Evolutionary conservation across 2,888 invertebrate genomes (phyloP), one percentile per base, ranked within the genome.

Genomic region (Cantharis rufa): DNA sequence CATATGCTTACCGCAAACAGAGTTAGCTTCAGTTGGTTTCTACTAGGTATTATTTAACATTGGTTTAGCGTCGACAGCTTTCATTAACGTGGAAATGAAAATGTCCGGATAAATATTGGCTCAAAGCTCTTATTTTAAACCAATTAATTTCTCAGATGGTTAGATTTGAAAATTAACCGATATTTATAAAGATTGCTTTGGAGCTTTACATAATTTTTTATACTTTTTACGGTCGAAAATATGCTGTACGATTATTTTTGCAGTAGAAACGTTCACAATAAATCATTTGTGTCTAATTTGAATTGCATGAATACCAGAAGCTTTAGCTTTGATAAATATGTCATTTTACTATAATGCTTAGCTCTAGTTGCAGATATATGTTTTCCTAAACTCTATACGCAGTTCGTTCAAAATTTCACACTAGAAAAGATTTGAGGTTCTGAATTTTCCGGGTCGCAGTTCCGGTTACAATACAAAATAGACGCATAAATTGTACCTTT

Each of bases 251-350:
- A 73, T 76, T 76, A 63, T 62, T 76, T 72, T 76, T 76, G 66
- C 72, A 16, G 48, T 70, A 73, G 70, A 68, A 76, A 73, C 72
- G 72, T 27, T 71, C 63, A 68, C 66, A 16, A 73, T 76, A 76
- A 76, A 76, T 76, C 72, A 70, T 71, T 69, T 73, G 63, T 68
- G 70, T 76, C 72, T 76, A 73, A 76, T 76, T 72, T 72, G 76
- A 32, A 32, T 63, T 70, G 76, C 63, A 72, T 76, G 76, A 76
- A 72, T 66, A 61, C 69, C 32, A 64, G 48, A 48, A 64, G 27
- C 21, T 28, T 69, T 76, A 64, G 27, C 15, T 28, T 69, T 76
- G 66, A 66, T 73, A 76, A 76, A 76, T 76, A 72, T 76, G 76
- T 76, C 76, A 72, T 75, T 71, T 75, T 48, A 62, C 76, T 62